Percentiles rank a stretch among this genome's conserved stretches.
These are phyloP conservation scores for Odontamblyopus rebecca DNA, from an alignment of 2,797 vertebrate species.

Conservation along the genomic window DNA sequence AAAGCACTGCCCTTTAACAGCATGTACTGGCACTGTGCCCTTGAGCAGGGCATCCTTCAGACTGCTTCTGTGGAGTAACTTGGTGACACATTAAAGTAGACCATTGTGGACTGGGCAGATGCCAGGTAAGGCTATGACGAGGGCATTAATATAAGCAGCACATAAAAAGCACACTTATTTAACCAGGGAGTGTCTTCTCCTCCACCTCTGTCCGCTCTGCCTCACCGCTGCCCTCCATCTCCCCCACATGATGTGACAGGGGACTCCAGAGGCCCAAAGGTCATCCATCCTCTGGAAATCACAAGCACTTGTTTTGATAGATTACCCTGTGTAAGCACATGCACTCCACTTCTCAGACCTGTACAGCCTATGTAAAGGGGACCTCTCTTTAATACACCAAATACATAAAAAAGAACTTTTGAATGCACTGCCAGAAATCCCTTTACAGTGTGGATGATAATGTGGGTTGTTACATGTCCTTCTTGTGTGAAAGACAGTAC, in stretches of 20 bases:
- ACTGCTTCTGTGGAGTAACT: constrained; percentile 32
- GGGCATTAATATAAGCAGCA: constrained; percentile 40
- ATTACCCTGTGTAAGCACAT: constrained; percentile 54
- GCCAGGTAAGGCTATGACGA: constrained; percentile 40
- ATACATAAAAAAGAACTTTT: background rate
- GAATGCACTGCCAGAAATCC: background rate
- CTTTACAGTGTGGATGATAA: background rate
- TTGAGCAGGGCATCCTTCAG: constrained; percentile 48
- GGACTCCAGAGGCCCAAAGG: constrained; percentile 57
- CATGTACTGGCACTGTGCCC: constrained; percentile 47
- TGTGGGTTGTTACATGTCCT: background rate
- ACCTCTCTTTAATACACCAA: constrained; percentile 3
- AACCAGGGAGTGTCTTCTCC: constrained; percentile 39
- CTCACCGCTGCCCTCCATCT: constrained; percentile 38
- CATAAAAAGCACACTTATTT: constrained; percentile 35
- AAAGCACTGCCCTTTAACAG: constrained; percentile 44
- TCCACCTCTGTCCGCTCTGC: constrained; percentile 50
- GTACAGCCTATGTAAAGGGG: constrained; percentile 20
- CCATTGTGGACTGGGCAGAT: constrained; percentile 26
- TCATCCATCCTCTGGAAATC: constrained; percentile 65
- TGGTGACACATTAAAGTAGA: constrained; percentile 28
- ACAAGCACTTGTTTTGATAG: constrained; percentile 73
- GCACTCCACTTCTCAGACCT: constrained; percentile 16
- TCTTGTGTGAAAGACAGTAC: constrained; percentile 11
- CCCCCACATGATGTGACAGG: constrained; percentile 47